Percentiles rank a stretch among this genome's conserved stretches.
Evolutionary conservation across 2,797 vertebrate species (phyloP).

Genomic region (Florisuga fusca): DNA sequence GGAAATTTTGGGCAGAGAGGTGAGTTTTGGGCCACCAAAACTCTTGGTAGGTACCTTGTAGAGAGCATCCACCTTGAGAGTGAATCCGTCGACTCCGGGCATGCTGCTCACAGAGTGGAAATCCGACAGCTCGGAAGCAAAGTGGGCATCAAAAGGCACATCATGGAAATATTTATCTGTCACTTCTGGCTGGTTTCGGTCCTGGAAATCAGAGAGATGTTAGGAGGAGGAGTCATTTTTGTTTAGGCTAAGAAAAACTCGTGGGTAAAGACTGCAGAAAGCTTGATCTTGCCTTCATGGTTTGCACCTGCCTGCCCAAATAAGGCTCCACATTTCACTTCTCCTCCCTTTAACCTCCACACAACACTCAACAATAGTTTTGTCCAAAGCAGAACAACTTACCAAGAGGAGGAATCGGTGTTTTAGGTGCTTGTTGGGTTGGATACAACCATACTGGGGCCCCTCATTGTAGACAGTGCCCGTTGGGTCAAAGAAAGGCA

Average conservation of each 20-base stretch:
- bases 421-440: conserved; percentile 94
- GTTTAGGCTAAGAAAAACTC: background rate
- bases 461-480: conserved; percentile 97
- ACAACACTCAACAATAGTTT: rapidly evolving
- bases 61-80: conserved; percentile 95
- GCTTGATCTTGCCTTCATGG: background rate
- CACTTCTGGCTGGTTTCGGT: conserved; percentile 93
- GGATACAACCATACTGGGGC: conserved; percentile 96
- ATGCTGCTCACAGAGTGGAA: conserved; percentile 86
- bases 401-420: conserved; percentile 96
- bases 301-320: background rate
- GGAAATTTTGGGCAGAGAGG: background rate
- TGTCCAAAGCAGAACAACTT: background rate
- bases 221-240: background rate
- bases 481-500: conserved; percentile 97
- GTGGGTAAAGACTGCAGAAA: background rate
- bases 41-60: conserved; percentile 86
- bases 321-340: background rate
- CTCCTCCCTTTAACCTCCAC: background rate
- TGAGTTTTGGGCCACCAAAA: rapidly evolving
- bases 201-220: conserved; percentile 74
- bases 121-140: conserved; percentile 88
- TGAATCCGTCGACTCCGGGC: conserved; percentile 96
- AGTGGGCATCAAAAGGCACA: conserved; percentile 94
- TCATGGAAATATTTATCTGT: conserved; percentile 93